Evolutionary conservation across 1,140 invertebrate species (phyloP).

Genomic region (Asbolus verrucosus): DNA sequence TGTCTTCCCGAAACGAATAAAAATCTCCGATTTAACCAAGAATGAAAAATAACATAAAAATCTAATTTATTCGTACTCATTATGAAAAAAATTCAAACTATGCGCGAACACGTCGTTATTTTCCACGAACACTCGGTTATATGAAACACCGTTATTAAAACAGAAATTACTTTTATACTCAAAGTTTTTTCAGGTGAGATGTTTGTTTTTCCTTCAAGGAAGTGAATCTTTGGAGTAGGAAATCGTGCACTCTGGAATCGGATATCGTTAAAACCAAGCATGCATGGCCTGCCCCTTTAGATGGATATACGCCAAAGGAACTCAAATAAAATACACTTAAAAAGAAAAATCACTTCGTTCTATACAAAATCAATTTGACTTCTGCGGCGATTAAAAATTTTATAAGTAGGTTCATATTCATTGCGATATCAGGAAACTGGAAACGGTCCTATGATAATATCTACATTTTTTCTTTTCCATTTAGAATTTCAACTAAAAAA

Average conservation of each 20-base stretch:
- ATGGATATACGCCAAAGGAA: slow-evolving; percentile 31
- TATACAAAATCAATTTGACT: too few species aligned
- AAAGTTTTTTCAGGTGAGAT: slow-evolving; percentile 24
- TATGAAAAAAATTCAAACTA: background rate
- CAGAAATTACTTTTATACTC: slow-evolving; percentile 26
- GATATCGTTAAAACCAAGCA: slow-evolving; percentile 39
- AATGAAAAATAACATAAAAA: slow-evolving; percentile 15
- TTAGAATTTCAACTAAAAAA: too few species aligned
- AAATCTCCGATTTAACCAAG: background rate
- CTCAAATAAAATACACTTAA: slow-evolving; percentile 20
- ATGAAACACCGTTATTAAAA: slow-evolving; percentile 24
- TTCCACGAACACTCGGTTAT: background rate
- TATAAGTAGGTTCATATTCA: too few species aligned
- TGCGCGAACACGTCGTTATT: slow-evolving; percentile 8
- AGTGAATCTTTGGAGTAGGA: slow-evolving; percentile 24
- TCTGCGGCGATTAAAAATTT: too few species aligned
- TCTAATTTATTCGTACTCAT: slow-evolving; percentile 16
- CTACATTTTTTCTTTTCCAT: too few species aligned
- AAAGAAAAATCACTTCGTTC: slow-evolving; percentile 7
- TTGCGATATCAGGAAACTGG: too few species aligned
- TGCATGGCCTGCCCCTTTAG: slow-evolving; percentile 31
- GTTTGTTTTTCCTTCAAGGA: slow-evolving; percentile 32
- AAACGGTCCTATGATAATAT: too few species aligned
- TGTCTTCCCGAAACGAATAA: slow-evolving; percentile 5
- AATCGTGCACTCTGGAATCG: slow-evolving; percentile 36